Evolutionary conservation across 2,888 invertebrate genomes (phyloP).

Genomic region (Amphipoea oculea): DNA sequence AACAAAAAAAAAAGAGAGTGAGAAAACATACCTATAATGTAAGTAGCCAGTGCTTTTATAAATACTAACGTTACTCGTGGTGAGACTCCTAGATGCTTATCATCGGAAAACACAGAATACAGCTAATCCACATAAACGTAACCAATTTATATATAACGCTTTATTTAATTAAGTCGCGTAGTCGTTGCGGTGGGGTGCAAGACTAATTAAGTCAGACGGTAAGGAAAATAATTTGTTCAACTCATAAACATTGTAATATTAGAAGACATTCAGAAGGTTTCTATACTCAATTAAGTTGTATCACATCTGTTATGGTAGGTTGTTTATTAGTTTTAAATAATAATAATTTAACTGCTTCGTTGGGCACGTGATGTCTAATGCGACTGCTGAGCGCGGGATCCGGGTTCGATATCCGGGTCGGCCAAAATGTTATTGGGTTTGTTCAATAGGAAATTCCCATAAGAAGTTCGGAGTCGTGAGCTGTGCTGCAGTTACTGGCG

Average conservation of each 20-base stretch:
- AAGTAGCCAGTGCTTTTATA: not conserved
- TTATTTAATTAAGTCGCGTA: slow-evolving; percentile 39
- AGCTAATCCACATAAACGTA: slow-evolving; percentile 19
- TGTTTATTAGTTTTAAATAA: no score
- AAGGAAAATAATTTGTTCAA: slow-evolving; percentile 20
- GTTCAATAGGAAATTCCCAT: not conserved
- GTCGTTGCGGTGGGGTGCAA: slow-evolving; percentile 27
- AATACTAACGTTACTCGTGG: not conserved
- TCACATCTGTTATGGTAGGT: not conserved
- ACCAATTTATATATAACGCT: slow-evolving; percentile 3
- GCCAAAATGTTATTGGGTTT: no score
- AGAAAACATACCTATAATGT: not conserved
- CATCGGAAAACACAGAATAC: not conserved
- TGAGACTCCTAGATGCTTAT: not conserved
- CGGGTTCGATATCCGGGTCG: not conserved
- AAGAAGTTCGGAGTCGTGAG: not conserved
- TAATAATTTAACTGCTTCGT: not conserved
- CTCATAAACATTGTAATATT: not conserved
- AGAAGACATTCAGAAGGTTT: not conserved
- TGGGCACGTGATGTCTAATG: not conserved
- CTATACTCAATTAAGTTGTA: not conserved
- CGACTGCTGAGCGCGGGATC: not conserved
- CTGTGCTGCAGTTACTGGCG: not conserved
- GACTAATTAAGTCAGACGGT: slow-evolving; percentile 32
- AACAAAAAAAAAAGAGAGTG: not conserved